Evolutionary conservation across 2,113 vertebrate genomes (phyloP).

Genomic region (Rissa tridactyla): DNA sequence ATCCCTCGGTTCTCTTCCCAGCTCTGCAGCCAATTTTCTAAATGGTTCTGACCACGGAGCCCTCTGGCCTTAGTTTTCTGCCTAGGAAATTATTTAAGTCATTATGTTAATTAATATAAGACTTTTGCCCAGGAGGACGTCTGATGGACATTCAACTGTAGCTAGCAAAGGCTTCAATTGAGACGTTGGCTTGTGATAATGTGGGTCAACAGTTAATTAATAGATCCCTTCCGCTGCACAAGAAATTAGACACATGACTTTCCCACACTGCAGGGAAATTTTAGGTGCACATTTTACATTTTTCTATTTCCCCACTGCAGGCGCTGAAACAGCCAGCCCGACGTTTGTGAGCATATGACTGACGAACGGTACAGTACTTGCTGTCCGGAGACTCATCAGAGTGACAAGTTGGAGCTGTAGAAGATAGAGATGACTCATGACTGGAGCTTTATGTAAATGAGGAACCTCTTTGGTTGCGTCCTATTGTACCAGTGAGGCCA

Average conservation of each 20-base stretch:
- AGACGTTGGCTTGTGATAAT: neutral
- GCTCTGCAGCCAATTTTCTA: neutral
- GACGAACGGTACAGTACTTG: neutral
- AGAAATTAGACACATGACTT: neutral
- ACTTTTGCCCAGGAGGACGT: neutral
- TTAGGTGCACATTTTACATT: neutral
- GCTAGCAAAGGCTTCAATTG: neutral
- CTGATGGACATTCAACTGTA: neutral
- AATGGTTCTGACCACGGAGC: neutral
- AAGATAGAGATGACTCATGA: constrained; percentile 20
- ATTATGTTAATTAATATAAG: neutral
- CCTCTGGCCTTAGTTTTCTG: neutral
- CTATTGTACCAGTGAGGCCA: neutral
- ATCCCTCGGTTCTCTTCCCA: neutral
- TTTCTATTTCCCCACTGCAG: neutral
- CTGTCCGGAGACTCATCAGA: neutral
- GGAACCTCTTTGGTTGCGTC: constrained; percentile 18
- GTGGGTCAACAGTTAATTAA: neutral
- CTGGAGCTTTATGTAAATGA: constrained; percentile 20
- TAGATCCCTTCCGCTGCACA: rapidly evolving
- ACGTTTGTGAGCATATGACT: neutral
- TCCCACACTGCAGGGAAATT: constrained; percentile 17
- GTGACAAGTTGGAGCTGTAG: neutral
- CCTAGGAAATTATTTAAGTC: neutral
- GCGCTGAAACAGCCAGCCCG: neutral